Evolutionary conservation across 1,140 invertebrate genomes (phyloP).

Genomic region (Drosophila insularis): DNA sequence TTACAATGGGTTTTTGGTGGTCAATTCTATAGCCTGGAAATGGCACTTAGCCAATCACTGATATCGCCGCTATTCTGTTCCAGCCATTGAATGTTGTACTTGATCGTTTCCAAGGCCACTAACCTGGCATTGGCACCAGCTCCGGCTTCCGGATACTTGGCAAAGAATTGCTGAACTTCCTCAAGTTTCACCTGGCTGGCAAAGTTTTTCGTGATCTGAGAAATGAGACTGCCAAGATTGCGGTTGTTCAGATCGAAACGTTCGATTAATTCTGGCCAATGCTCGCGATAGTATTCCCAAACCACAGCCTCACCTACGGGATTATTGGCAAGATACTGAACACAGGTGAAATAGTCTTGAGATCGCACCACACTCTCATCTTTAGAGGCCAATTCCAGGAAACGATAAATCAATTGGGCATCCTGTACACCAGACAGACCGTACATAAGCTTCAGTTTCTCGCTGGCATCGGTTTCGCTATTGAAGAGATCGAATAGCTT

Average conservation of each 20-base stretch:
- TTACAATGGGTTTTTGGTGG: slow-evolving; percentile 38
- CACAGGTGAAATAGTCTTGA: slow-evolving; percentile 92
- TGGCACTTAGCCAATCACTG: slow-evolving; percentile 84
- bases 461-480: slow-evolving; percentile 88
- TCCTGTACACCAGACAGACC: slow-evolving; percentile 88
- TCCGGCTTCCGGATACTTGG: slow-evolving; percentile 92
- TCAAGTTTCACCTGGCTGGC: slow-evolving; percentile 87
- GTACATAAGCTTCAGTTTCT: slow-evolving; percentile 88
- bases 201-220: slow-evolving; percentile 87
- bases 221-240: slow-evolving; percentile 89
- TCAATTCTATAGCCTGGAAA: slow-evolving; percentile 40
- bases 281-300: slow-evolving; percentile 91
- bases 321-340: slow-evolving; percentile 88
- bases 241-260: slow-evolving; percentile 92
- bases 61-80: slow-evolving; percentile 83
- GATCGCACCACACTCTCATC: slow-evolving; percentile 89
- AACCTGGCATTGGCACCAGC: slow-evolving; percentile 88
- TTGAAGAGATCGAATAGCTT: slow-evolving; percentile 88
- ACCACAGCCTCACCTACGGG: slow-evolving; percentile 88
- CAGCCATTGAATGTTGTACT: slow-evolving; percentile 93
- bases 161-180: slow-evolving; percentile 91
- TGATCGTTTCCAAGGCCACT: slow-evolving; percentile 89
- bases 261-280: slow-evolving; percentile 88
- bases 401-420: slow-evolving; percentile 84
- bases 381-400: slow-evolving; percentile 87